Evolutionary conservation across 2,888 invertebrate species (phyloP).

Genomic region (Scaptomyza caliginosa): DNA sequence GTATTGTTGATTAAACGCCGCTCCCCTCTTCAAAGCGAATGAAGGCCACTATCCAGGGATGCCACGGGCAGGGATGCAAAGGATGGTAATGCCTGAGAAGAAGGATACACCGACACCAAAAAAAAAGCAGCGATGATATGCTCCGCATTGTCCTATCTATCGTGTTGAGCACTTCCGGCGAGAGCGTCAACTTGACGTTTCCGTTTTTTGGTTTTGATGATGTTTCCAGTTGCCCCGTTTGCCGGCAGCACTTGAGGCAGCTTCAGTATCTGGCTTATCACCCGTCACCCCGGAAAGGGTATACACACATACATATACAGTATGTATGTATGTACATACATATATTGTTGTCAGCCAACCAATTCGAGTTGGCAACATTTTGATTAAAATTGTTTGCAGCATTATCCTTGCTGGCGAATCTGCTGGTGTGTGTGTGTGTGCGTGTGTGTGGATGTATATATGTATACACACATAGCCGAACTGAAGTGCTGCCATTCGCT

Average conservation of each 20-base stretch:
- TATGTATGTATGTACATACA: background rate
- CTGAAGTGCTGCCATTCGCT: conserved; percentile 73
- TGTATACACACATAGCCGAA: conserved; percentile 31
- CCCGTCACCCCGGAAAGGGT: conserved; percentile 9
- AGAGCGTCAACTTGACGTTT: conserved; percentile 82
- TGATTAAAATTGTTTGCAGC: conserved; percentile 51
- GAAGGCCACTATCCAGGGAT: conserved; percentile 8
- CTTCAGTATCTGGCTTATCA: conserved; percentile 45
- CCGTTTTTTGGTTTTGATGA: conserved; percentile 63
- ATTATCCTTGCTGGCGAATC: conserved; percentile 60
- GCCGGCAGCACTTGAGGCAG: conserved; percentile 7
- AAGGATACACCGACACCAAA: conserved; percentile 56
- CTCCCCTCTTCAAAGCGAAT: conserved; percentile 6
- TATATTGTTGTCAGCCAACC: conserved; percentile 51
- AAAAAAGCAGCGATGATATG: conserved; percentile 10
- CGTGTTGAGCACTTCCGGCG: conserved; percentile 78
- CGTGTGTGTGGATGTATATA: conserved; percentile 13
- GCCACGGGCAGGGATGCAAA: conserved; percentile 6
- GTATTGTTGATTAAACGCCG: conserved; percentile 77
- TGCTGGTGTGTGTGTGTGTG: conserved; percentile 22
- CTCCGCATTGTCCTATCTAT: conserved; percentile 63
- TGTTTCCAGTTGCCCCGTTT: conserved; percentile 26
- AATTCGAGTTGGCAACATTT: conserved; percentile 43
- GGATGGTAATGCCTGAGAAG: conserved; percentile 62
- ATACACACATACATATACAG: background rate